Evolutionary conservation across 2,113 vertebrate species (phyloP), one percentile per base, ranked within the genome.

Genomic region (Platysternon megacephalum): DNA sequence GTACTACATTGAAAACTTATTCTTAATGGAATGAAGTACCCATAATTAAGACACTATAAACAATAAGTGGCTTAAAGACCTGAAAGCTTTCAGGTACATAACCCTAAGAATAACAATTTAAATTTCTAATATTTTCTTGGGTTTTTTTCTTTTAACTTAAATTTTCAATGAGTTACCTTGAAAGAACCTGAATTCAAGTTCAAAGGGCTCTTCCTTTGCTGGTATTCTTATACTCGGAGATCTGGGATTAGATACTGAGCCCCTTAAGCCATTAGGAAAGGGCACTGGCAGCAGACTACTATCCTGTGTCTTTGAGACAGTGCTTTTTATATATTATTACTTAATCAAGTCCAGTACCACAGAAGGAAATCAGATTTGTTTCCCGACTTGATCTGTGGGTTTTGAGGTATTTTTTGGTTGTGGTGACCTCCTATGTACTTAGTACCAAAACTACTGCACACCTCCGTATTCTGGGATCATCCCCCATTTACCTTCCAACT

Each of bases 51-150:
- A 42, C 51, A 76, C 52, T 79, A 86, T 21, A 90, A 97, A 96
- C 88, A 84, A 79, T 82, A 94, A 87, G 86, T 78, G 93, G 90
- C 48, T 96, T 93, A 88, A 91, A 86, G 94, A 82, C 11, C 89
- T 83, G 11, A 28, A 94, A 91, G 39, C 76, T 44, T 28, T 32
- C 65, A 44, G 92, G 79, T 80, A 91, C 92, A n/a, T 55, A 79
- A 19, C 82, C 29, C 79, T 92, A 92, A 94, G 90, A 89, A 94
- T 35, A 95, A 46, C 44, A 86, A 39, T 39, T 86, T 7, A 91
- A 53, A 22, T 21, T 89, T 93, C 79, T 81, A 74, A 81, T 72
- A 79, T 96, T 85, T 84, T 49, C 52, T 78, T 55, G 58, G 16
- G 32, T 29, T 96, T 93, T 81, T 46, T 81, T 21, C 2, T 91